These are phyloP conservation scores for Tor tambroides DNA, from an alignment of 2,113 vertebrate genomes.

Conservation along the genomic window DNA sequence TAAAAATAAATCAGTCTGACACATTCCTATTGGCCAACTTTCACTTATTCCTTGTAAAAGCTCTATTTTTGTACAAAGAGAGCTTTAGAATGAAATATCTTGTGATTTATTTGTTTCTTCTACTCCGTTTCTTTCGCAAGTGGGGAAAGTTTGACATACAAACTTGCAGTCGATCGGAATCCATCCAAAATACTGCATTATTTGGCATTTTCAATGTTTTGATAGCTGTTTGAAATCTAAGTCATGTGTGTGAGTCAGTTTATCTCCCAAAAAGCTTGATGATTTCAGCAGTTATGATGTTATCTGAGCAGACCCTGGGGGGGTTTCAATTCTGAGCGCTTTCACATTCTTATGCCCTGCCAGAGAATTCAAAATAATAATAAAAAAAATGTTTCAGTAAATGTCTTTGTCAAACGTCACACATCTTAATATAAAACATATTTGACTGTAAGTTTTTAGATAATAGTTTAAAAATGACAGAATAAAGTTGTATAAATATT, in stretches of 20 bases:
- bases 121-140: not conserved
- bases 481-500: no score
- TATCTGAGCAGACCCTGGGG: not conserved
- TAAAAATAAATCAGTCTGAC: slow-evolving; percentile 66
- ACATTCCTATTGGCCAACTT: slow-evolving; percentile 62
- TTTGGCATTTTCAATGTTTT: not conserved
- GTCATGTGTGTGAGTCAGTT: not conserved
- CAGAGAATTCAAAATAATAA: not conserved
- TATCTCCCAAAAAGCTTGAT: not conserved
- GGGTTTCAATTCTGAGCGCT: no score
- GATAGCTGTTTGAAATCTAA: not conserved
- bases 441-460: not conserved
- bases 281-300: not conserved
- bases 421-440: not conserved
- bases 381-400: not conserved
- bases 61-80: slow-evolving; percentile 52
- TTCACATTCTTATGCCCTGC: not conserved
- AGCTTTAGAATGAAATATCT: not conserved
- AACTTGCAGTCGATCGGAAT: not conserved
- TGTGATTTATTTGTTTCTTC: not conserved
- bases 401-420: slow-evolving; percentile 8
- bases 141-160: not conserved
- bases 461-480: no score
- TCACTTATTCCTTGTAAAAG: slow-evolving; percentile 57
- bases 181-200: not conserved